Conservation (phyloP, 1,140 invertebrate species). For the Drosophila prosaltans region DNA sequence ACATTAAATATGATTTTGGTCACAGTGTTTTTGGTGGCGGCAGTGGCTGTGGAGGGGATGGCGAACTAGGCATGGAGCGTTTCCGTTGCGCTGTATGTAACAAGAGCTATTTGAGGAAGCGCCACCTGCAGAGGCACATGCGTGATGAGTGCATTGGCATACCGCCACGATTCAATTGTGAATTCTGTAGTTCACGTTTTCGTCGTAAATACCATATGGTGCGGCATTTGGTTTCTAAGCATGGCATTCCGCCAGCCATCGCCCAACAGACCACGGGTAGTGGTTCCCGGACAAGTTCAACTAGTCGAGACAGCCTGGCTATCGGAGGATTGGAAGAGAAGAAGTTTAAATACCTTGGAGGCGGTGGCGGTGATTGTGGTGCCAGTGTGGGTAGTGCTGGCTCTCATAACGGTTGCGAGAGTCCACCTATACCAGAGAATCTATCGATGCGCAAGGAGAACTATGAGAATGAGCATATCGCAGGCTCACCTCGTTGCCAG, state of each 20-base stretch:
- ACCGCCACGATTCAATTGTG: conserved; percentile 87
- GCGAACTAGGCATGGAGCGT: conserved; percentile 60
- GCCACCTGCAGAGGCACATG: conserved; percentile 87
- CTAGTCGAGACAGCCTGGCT: background rate
- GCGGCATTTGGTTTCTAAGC: conserved; percentile 85
- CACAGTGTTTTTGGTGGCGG: conserved; percentile 59
- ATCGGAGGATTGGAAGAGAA: background rate
- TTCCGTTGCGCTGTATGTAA: conserved; percentile 86
- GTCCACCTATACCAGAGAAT: conserved; percentile 72
- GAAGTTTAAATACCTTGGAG: background rate
- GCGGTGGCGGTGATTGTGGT: conserved; percentile 47
- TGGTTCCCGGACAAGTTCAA: conserved; percentile 52
- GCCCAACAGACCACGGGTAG: conserved; percentile 77
- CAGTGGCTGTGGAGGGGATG: conserved; percentile 15
- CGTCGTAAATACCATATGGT: conserved; percentile 86
- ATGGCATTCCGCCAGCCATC: conserved; percentile 77
- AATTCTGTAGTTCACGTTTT: conserved; percentile 86
- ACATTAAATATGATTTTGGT: conserved; percentile 59
- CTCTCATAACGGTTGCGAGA: conserved; percentile 70
- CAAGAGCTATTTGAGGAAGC: conserved; percentile 87
- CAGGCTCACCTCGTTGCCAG: conserved; percentile 53
- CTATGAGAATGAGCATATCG: conserved; percentile 63
- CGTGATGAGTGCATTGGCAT: conserved; percentile 88
- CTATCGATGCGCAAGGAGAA: conserved; percentile 74
- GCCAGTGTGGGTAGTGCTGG: conserved; percentile 71